phyloP scores from a whole-genome alignment of 2,888 invertebrate genomes.

The Temnothorax rugatulus region DNA sequence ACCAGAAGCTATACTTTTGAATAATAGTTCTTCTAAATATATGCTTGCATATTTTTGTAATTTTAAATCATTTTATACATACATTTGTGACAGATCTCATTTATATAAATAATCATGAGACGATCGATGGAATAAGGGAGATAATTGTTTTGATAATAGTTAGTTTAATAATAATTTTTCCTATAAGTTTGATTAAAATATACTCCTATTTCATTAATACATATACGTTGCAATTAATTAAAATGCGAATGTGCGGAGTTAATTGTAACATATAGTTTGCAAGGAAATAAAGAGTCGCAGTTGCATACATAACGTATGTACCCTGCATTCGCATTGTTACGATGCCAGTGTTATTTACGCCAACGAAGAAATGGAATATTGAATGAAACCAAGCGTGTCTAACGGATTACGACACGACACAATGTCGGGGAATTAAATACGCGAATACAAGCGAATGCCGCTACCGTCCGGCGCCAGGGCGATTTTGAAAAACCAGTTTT shows the following conservation, averaged over 20 bases:
- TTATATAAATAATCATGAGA: background rate
- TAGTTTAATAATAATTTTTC: background rate
- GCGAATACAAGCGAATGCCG: background rate
- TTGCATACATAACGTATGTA: background rate
- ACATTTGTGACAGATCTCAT: background rate
- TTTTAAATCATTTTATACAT: background rate
- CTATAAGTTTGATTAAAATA: constrained; percentile 17
- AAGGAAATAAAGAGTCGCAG: constrained; percentile 18
- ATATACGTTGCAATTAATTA: constrained; percentile 35
- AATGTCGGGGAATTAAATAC: constrained; percentile 47
- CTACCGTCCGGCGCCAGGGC: constrained; percentile 33
- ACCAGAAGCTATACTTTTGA: background rate
- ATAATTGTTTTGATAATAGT: background rate
- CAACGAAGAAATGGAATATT: constrained; percentile 45
- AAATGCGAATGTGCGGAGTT: background rate
- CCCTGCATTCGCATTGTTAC: background rate
- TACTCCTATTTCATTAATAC: background rate
- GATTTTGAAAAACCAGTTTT: constrained; percentile 55
- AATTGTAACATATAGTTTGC: constrained; percentile 27
- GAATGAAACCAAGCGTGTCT: constrained; percentile 50
- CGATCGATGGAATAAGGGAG: background rate
- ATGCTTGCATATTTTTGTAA: background rate
- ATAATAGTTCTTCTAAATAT: background rate
- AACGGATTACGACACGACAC: constrained; percentile 27
- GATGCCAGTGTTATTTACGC: constrained; percentile 27